phyloP scores from a whole-genome alignment of 1,140 invertebrate genomes.

The Varroa destructor region DNA sequence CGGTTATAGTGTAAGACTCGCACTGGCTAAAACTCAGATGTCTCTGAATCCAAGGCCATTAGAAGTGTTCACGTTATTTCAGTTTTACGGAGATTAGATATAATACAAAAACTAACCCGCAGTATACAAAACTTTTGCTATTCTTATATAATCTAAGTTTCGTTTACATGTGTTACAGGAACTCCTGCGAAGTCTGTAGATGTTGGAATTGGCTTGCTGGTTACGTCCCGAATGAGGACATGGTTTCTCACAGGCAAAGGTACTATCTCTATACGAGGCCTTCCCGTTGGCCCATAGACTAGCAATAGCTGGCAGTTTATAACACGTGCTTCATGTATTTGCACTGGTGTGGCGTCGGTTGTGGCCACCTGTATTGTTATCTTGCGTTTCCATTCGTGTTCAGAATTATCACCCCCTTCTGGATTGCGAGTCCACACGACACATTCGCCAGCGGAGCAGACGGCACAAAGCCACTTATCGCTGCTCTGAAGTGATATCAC shows the following conservation, averaged over 20 bases:
- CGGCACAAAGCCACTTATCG: neutral
- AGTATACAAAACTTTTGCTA: no score
- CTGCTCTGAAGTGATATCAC: neutral
- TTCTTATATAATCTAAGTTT: no score
- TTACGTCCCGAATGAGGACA: neutral
- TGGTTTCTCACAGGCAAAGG: neutral
- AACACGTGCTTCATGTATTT: conserved; percentile 4
- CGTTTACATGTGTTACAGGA: conserved; percentile 7
- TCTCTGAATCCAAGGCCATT: no score
- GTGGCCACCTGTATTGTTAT: conserved; percentile 6
- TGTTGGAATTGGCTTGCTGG: neutral
- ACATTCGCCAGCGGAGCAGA: conserved; percentile 4
- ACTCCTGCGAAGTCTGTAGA: neutral
- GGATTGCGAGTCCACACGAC: neutral
- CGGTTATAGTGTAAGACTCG: no score
- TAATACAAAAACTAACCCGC: no score
- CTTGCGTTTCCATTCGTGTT: neutral
- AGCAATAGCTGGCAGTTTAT: neutral
- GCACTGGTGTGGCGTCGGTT: neutral
- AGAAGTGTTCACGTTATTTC: no score
- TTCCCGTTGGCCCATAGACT: neutral
- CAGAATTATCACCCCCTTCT: neutral
- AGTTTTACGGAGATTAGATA: no score
- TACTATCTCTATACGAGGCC: conserved; percentile 9
- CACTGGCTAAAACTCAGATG: no score